Base-by-base conservation (phyloP, 2,113 vertebrate genomes). In the Equus quagga region DNA sequence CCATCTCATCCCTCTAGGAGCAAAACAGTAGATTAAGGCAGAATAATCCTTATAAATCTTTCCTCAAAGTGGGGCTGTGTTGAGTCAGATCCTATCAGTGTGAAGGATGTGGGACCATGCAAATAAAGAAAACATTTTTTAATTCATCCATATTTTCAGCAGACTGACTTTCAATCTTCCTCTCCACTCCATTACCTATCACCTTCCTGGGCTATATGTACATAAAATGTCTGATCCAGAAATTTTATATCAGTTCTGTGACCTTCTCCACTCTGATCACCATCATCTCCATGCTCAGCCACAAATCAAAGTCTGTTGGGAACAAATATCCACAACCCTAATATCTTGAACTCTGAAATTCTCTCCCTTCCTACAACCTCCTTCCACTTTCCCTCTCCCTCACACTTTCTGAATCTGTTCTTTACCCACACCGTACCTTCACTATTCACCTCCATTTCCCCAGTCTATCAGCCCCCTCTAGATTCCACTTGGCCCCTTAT, bases 51-150 rank as follows among this genome's bases (percentile, higher is more conserved):
- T 62, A 67, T 6, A 69, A 54, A 60, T 36, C 79, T 85, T 83
- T 51, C 69, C 46, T 90, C 44, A 28, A 3, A 69, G 58, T 2
- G 2, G 33, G 73, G 60, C 94, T 80, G 41, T 65, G 41, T 6
- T 51, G 95, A 88, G 89, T 94, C 92, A 91, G 85, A 83, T 75
- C 64, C 92, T 76, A 41, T 58, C 81, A 9, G 13, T 46, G 36
- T 96, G 81, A 97, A 98, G 89, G 69, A 83, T 21, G 46, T 54
- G 33, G 12, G 36, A 76, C 60, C 46, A 24, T 13, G 15, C 26
- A 33, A 95, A 85, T 49, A 62, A 81, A 90, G 28, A 64, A 91
- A 84, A 87, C 41, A 46, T 41, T 46, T 41, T 90, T 85, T 41
- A 94, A 73, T 76, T 88, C 80, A 90, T 26, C 73, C 15, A 4